Evolutionary conservation across 2,888 invertebrate genomes (phyloP), one percentile per base, ranked within the genome.

Genomic region (Torymus texanus): DNA sequence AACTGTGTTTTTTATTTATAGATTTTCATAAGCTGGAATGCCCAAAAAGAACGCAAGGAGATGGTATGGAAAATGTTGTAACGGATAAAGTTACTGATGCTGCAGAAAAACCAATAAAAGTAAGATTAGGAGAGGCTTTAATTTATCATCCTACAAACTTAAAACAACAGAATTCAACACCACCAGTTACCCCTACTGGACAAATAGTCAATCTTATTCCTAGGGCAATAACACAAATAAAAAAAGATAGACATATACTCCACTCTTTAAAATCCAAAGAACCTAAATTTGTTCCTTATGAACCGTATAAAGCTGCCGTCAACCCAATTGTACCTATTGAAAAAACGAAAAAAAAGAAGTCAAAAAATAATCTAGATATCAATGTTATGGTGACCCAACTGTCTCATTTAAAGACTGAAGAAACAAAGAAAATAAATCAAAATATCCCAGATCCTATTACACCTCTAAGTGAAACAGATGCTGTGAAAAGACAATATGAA

Each of bases 281-380:
- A 83, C 96, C 96, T 0, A 96, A 95, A 87, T 97, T 97, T 89
- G 93, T 97, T 55, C 97, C 97, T 0, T 96, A 95, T 84, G 97
- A 97, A 87, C 97, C 97, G 0, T 97, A 97, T 87, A 94, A 96
- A 86, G 96, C 94, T 16, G 96, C 97, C 70, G 95, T 96, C 0
- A 95, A 94, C 87, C 95, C 96, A 10, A 95, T 97, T 81, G 91
- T 94, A 21, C 93, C 94, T 0, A 83, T 83, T 55, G 90, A 90
- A 81, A 88, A 91, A 81, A 90, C 90, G 71, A 86, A 87, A 21
- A 88, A 85, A 73, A 91, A 90, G 86, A 87, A 88, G n/a, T 82
- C 86, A 1, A 91, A 88, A 84, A 94, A 93, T 83, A 94, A 94
- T 85, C 91, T 94, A 87, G 94, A 94, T 84, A 93, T 94, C 61